phyloP scores from a whole-genome alignment of 2,888 invertebrate genomes.

The Caradrina kadenii region DNA sequence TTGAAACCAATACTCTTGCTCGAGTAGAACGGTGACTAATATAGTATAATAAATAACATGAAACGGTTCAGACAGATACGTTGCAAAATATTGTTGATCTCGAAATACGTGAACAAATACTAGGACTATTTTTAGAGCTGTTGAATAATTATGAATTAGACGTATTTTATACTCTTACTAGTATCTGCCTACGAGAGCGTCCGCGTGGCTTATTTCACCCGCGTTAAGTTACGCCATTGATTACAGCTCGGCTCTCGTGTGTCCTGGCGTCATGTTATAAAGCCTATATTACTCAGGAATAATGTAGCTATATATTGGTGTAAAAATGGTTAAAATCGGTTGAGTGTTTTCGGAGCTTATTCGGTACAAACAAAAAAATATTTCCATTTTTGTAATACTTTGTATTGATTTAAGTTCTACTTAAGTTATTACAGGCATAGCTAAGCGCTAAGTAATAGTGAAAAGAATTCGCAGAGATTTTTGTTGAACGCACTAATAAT shows the following conservation, averaged over 20 bases:
- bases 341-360: too few species aligned
- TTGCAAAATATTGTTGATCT: slow-evolving; percentile 3
- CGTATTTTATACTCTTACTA: neutral
- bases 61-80: neutral
- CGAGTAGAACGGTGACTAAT: neutral
- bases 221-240: too few species aligned
- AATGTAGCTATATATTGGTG: too few species aligned
- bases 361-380: too few species aligned
- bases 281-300: too few species aligned
- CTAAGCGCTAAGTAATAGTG: neutral
- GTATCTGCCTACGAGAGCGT: too few species aligned
- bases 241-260: too few species aligned
- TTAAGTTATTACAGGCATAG: neutral
- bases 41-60: slow-evolving; percentile 1
- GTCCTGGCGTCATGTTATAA: too few species aligned
- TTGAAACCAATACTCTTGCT: neutral
- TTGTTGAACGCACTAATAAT: neutral
- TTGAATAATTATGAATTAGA: neutral
- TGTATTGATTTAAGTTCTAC: too few species aligned
- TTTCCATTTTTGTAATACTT: too few species aligned
- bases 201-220: too few species aligned
- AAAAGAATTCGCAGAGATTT: neutral
- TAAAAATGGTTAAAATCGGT: too few species aligned
- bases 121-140: neutral
- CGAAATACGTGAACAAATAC: slow-evolving; percentile 5